Conservation (phyloP, 1,140 invertebrate species). For the Meteorus sp. region DNA sequence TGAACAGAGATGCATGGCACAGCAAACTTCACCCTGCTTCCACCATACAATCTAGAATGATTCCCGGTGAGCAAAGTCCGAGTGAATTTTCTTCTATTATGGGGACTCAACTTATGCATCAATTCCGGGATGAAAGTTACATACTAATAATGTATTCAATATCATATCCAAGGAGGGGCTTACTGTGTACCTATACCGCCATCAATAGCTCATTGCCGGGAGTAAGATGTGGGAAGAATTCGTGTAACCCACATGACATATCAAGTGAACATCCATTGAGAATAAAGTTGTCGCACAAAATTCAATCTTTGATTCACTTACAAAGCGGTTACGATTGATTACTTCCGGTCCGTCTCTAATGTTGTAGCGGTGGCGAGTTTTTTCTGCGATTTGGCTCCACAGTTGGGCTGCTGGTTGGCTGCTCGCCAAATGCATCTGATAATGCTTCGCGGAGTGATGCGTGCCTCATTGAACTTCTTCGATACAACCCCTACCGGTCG, state of each 20-base stretch:
- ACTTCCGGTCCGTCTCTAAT: slow-evolving; percentile 41
- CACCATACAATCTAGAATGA: too few relatives aligned
- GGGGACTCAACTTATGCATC: too few relatives aligned
- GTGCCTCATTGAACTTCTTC: slow-evolving; percentile 79
- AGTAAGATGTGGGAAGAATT: slow-evolving; percentile 10
- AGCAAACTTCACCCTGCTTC: slow-evolving; percentile 51
- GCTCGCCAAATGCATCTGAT: slow-evolving; percentile 73
- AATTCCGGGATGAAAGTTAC: too few relatives aligned
- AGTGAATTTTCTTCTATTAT: too few relatives aligned
- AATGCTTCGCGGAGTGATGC: slow-evolving; percentile 76
- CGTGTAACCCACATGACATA: too few relatives aligned
- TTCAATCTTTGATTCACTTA: slow-evolving; percentile 13
- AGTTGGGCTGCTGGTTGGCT: slow-evolving; percentile 73
- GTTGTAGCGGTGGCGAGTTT: slow-evolving; percentile 70
- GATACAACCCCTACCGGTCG: slow-evolving; percentile 86
- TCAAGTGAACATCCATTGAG: neutral
- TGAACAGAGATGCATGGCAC: slow-evolving; percentile 40
- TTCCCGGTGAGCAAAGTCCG: slow-evolving; percentile 1
- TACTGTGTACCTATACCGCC: too few relatives aligned
- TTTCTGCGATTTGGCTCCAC: slow-evolving; percentile 71
- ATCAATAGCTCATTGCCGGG: slow-evolving; percentile 12
- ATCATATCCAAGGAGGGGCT: too few relatives aligned
- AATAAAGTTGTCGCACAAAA: slow-evolving; percentile 1
- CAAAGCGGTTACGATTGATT: too few relatives aligned
- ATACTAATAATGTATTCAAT: too few relatives aligned